Evolutionary conservation across 2,888 invertebrate species (phyloP).

Genomic region (Monoplex corrugatus): DNA sequence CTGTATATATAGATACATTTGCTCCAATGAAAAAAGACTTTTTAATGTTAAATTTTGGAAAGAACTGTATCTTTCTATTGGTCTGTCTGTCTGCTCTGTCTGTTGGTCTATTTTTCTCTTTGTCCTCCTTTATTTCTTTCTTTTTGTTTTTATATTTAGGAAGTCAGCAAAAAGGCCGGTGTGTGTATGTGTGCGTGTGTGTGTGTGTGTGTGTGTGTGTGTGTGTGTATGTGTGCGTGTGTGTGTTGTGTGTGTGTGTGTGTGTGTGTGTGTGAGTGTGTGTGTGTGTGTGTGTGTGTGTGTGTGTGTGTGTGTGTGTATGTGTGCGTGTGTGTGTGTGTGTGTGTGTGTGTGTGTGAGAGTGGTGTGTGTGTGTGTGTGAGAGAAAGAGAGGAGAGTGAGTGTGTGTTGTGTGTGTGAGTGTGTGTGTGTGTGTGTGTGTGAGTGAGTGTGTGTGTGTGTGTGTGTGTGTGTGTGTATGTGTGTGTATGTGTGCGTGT

Average conservation of each 20-base stretch:
- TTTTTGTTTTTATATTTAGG: too few relatives aligned
- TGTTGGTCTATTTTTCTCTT: too few relatives aligned
- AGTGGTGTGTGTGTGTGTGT: neutral
- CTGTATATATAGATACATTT: too few relatives aligned
- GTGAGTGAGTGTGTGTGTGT: too few relatives aligned
- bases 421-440: neutral
- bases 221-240: neutral
- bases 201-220: neutral
- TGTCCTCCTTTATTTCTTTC: too few relatives aligned
- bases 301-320: neutral
- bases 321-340: too few relatives aligned
- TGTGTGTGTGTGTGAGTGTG: neutral
- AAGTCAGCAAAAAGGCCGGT: too few relatives aligned
- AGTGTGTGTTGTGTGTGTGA: neutral
- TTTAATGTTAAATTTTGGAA: too few relatives aligned
- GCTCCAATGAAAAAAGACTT: too few relatives aligned
- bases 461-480: neutral
- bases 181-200: neutral
- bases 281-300: neutral
- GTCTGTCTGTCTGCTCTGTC: neutral
- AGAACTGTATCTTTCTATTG: too few relatives aligned
- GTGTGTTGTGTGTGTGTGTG: neutral
- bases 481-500: neutral
- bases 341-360: neutral
- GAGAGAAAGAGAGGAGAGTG: too few relatives aligned